Evolutionary conservation across 2,113 vertebrate species (phyloP).

Genomic region (Bucco capensis): DNA sequence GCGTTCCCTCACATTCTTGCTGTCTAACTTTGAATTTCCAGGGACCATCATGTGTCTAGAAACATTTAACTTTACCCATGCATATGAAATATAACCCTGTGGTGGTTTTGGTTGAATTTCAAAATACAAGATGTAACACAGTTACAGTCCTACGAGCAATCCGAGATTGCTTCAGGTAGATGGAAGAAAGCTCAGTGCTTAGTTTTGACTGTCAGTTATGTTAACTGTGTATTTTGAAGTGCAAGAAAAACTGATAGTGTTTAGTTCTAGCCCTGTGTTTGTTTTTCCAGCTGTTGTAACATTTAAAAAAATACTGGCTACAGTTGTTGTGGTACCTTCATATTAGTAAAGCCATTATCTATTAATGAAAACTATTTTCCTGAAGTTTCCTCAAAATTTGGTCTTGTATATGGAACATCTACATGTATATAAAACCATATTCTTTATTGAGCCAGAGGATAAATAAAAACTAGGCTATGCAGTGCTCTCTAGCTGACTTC

Average conservation of each 20-base stretch:
- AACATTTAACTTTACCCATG: slow-evolving; percentile 36
- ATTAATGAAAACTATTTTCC: not conserved
- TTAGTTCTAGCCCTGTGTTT: not conserved
- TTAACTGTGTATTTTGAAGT: not conserved
- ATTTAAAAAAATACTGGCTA: not conserved
- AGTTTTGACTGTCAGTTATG: not conserved
- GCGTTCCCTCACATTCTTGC: slow-evolving; percentile 52
- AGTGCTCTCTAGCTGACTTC: not conserved
- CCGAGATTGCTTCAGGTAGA: slow-evolving; percentile 27
- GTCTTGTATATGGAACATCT: not conserved
- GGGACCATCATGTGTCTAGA: slow-evolving; percentile 46
- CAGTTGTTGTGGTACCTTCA: not conserved
- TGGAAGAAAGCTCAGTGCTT: not conserved
- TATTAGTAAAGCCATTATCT: not conserved
- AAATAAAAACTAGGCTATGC: not conserved
- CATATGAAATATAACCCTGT: slow-evolving; percentile 44
- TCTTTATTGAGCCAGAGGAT: not conserved
- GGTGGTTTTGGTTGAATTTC: slow-evolving; percentile 66
- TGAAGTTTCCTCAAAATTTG: not conserved
- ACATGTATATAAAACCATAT: not conserved
- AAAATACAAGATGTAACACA: slow-evolving; percentile 30
- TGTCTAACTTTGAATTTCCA: slow-evolving; percentile 52
- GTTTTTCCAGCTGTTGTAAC: not conserved
- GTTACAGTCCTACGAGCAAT: not conserved
- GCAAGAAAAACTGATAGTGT: not conserved